Conservation (phyloP, 1,140 invertebrate genomes). For the Asbolus verrucosus region DNA sequence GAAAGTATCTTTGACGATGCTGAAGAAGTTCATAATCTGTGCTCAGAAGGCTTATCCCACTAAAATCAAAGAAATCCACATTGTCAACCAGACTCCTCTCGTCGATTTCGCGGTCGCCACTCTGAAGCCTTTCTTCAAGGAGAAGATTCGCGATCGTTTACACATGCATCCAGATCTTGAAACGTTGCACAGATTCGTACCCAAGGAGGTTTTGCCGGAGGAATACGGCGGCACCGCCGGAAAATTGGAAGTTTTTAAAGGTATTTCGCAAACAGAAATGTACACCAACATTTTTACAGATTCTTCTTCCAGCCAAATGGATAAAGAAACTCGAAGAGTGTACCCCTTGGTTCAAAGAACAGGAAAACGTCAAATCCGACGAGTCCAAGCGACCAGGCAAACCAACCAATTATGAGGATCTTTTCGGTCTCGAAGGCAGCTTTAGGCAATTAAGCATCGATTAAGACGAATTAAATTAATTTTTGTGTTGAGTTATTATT, state of each 20-base stretch:
- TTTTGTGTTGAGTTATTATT: too few relatives aligned
- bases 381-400: conserved; percentile 45
- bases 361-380: conserved; percentile 66
- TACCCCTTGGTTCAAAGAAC: conserved; percentile 48
- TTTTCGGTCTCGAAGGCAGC: conserved; percentile 63
- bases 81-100: conserved; percentile 72
- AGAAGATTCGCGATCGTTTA: conserved; percentile 82
- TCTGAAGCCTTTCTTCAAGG: conserved; percentile 74
- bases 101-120: conserved; percentile 71
- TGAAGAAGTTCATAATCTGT: conserved; percentile 74
- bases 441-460: conserved; percentile 66
- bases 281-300: too few relatives aligned
- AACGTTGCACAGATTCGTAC: conserved; percentile 70
- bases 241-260: conserved; percentile 67
- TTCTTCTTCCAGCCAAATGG: too few relatives aligned
- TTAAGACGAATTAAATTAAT: too few relatives aligned
- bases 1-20: conserved; percentile 76
- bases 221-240: conserved; percentile 74
- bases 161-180: conserved; percentile 72
- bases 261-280: too few relatives aligned
- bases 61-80: conserved; percentile 78
- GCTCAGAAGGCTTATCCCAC: conserved; percentile 78
- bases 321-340: conserved; percentile 63
- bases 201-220: conserved; percentile 71
- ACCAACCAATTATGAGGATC: conserved; percentile 17